Base-by-base conservation (phyloP, 2,888 invertebrate genomes). In the Physocephala rufipes region DNA sequence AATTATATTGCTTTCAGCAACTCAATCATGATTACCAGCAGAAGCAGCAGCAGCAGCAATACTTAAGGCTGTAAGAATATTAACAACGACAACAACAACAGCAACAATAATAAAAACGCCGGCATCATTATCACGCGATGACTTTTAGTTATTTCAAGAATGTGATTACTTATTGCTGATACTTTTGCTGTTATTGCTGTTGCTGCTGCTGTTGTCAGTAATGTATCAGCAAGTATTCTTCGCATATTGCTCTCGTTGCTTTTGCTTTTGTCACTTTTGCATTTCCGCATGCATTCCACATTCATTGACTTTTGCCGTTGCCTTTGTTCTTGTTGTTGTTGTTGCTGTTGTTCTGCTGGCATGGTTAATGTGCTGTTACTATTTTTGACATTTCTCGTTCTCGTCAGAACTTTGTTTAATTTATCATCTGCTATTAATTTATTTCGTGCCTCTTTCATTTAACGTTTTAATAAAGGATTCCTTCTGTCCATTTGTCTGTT, bases 291-390 rank as follows among this genome's bases (percentile, higher is more conserved):
- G 36, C 51, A 49, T 62, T 63, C 58, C 61, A n/a, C n/a, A 59
- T 59, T 66, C 66, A 66, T 66, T 66, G 66, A 43, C 55, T 66
- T 55, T 70, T 74, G 69, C 70, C 74, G 80, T 76, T 79, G n/a
- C n/a, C n/a, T n/a, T n/a, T n/a, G n/a, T n/a, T n/a, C n/a, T n/a
- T n/a, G n/a, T n/a, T n/a, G n/a, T n/a, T n/a, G n/a, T n/a, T n/a
- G 78, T 79, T 79, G 81, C 74, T 67, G 26, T 65, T 62, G 62
- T 36, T 36, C 28, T 59, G 36, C 55, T 36, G 71, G n/a, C n/a
- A n/a, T n/a, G n/a, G 68, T 24, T 24, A 13, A 19, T n/a, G 24
- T 63, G 12, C 63, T 45, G 19, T 28, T 12, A 24, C 43, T 21
- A 13, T 15, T 28, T 2, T 36, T 77, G 79, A 74, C 66, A 28